Percentiles rank a stretch among this genome's conserved stretches.
These are phyloP conservation scores for Microctenopoma steveboyesi DNA, from an alignment of 2,797 vertebrate species.

Conservation along the genomic window DNA sequence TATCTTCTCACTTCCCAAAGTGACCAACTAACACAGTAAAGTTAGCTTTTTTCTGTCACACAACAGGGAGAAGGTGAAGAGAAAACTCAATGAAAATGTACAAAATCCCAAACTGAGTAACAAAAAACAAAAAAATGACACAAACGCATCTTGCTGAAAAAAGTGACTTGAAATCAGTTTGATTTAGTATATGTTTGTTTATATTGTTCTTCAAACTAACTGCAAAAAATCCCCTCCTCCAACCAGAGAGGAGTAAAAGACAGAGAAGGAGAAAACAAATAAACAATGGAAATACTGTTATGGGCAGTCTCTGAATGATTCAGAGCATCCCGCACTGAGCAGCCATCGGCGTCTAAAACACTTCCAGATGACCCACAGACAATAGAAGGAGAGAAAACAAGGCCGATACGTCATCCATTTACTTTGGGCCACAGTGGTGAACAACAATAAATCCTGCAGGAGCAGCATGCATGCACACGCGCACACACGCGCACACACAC, in stretches of 20 bases:
- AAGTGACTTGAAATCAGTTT: background rate
- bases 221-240: slow-evolving; percentile 17
- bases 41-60: background rate
- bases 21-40: background rate
- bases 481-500: slow-evolving; percentile 25
- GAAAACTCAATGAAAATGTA: too few species aligned
- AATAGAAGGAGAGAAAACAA: slow-evolving; percentile 71
- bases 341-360: slow-evolving; percentile 73
- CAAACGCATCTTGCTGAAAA: background rate
- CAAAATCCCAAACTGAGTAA: too few species aligned
- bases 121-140: background rate
- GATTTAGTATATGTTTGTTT: background rate
- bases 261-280: slow-evolving; percentile 73
- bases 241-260: slow-evolving; percentile 52
- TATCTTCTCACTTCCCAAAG: background rate
- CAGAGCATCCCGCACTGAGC: slow-evolving; percentile 60
- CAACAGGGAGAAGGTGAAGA: background rate
- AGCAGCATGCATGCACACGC: slow-evolving; percentile 34
- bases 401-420: slow-evolving; percentile 77
- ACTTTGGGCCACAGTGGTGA: slow-evolving; percentile 73
- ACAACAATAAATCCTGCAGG: slow-evolving; percentile 72
- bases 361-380: slow-evolving; percentile 83
- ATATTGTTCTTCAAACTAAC: slow-evolving; percentile 40
- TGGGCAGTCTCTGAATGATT: slow-evolving; percentile 72
- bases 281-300: slow-evolving; percentile 82